A percentile compares a stretch with the other conserved stretches of the same genome.
Conservation (phyloP, 2,797 vertebrate species). For the Agapornis canus region DNA sequence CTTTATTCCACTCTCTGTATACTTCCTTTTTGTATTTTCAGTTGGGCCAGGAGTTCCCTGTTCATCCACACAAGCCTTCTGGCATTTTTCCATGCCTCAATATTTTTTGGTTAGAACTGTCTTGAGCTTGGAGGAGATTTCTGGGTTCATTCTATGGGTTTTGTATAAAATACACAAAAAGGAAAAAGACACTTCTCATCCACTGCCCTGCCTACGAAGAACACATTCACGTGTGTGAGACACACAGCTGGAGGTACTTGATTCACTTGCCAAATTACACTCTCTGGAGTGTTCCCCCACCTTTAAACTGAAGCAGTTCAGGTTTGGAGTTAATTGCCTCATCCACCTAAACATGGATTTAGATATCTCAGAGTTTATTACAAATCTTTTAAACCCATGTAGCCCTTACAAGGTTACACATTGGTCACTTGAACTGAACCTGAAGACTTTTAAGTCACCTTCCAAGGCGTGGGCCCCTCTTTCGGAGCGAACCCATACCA, state of each 20-base stretch:
- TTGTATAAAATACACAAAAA: background rate
- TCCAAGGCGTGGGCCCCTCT: too few relatives aligned
- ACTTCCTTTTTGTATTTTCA: background rate
- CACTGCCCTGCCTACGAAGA: background rate
- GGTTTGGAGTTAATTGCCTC: background rate
- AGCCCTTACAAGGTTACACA: background rate
- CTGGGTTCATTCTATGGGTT: background rate
- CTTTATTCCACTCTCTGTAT: background rate
- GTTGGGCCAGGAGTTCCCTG: background rate
- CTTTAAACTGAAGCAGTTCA: background rate
- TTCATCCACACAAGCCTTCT: background rate
- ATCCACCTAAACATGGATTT: background rate
- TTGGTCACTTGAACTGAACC: background rate
- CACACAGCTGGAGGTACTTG: background rate
- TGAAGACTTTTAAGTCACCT: background rate
- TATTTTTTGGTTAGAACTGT: background rate
- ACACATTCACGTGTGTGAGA: background rate
- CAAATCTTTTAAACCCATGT: background rate
- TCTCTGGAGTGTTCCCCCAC: background rate
- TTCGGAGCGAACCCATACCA: too few relatives aligned
- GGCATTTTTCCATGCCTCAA: background rate
- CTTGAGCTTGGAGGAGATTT: background rate
- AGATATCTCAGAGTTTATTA: background rate
- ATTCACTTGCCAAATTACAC: background rate
- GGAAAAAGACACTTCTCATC: background rate